phyloP scores from a whole-genome alignment of 2,888 invertebrate genomes.

The Strigamia maritima region DNA sequence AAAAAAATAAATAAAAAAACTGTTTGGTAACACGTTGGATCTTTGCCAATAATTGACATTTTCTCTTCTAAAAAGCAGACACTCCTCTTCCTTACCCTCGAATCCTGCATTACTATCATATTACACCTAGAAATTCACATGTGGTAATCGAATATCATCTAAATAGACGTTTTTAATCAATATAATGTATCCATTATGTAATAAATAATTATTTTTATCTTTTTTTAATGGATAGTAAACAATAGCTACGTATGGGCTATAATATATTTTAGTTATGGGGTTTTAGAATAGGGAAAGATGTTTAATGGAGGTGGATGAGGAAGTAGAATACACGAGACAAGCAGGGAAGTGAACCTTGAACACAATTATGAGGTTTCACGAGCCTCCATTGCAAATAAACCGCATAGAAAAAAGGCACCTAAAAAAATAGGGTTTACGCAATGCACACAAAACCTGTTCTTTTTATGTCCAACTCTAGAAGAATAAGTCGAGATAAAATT shows the following conservation, averaged over 20 bases:
- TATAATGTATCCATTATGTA: not conserved
- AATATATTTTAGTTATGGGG: no score
- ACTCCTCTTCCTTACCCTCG: not conserved
- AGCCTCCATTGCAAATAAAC: constrained; percentile 4
- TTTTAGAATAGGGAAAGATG: not conserved
- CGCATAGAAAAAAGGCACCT: not conserved
- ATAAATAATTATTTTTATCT: no score
- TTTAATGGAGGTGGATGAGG: not conserved
- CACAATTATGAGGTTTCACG: not conserved
- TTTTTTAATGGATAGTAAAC: no score
- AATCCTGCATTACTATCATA: not conserved
- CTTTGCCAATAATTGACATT: not conserved
- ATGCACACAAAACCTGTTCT: not conserved
- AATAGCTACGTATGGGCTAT: no score
- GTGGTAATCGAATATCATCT: not conserved
- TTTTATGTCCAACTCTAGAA: not conserved
- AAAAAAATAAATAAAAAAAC: no score
- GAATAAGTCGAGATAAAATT: not conserved
- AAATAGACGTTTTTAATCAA: not conserved
- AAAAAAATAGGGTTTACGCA: not conserved
- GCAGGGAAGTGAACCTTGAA: constrained; percentile 12
- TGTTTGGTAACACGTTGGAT: not conserved
- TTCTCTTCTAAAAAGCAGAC: not conserved
- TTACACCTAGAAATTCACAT: not conserved
- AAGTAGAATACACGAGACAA: not conserved